phyloP scores from a whole-genome alignment of 2,888 invertebrate genomes.

The Tanypteryx hageni region DNA sequence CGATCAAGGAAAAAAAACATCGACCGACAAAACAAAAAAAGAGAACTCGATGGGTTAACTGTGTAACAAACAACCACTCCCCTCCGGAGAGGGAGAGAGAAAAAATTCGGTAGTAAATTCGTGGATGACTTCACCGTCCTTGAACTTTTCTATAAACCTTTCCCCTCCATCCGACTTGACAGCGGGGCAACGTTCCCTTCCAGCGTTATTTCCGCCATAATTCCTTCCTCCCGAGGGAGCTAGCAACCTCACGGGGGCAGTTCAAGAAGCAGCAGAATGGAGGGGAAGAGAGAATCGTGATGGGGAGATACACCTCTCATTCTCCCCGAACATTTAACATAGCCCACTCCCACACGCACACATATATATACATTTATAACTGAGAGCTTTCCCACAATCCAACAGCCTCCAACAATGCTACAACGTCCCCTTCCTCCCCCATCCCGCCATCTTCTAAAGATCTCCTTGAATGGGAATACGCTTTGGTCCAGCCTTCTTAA shows the following conservation, averaged over 20 bases:
- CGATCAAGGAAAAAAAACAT: neutral
- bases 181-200: neutral
- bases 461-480: conserved; percentile 28
- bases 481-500: neutral
- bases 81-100: neutral
- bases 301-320: neutral
- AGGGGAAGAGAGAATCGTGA: neutral
- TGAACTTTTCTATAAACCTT: conserved; percentile 19
- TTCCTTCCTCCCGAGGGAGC: neutral
- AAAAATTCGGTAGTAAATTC: neutral
- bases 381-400: no score
- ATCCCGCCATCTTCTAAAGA: neutral
- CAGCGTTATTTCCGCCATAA: conserved; percentile 11
- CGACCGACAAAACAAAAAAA: neutral
- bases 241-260: neutral
- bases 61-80: neutral
- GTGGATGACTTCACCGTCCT: conserved; percentile 31
- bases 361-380: neutral
- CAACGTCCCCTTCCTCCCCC: neutral
- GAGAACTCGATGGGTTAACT: neutral
- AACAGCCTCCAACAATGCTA: neutral
- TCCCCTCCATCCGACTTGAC: neutral
- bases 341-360: neutral
- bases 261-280: neutral
- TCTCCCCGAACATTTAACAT: neutral